Evolutionary conservation across 1,140 invertebrate species (phyloP).

Genomic region (Phymorhynchus buccinoides): DNA sequence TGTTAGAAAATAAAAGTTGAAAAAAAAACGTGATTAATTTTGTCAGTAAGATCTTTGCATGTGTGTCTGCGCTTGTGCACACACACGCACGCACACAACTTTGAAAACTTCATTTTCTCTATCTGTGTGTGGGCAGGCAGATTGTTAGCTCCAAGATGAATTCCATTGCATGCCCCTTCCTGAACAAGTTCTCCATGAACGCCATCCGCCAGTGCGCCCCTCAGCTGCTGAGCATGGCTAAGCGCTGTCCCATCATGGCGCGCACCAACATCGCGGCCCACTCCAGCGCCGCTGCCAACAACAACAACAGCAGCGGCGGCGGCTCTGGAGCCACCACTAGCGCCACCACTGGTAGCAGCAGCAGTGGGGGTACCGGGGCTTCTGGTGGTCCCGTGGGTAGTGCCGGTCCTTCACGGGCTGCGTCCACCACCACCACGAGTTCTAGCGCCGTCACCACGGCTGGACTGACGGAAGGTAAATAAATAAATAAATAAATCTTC

Average conservation of each 20-base stretch:
- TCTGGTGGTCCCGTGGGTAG: not conserved
- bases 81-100: too few relatives aligned
- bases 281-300: slow-evolving; percentile 19
- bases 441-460: not conserved
- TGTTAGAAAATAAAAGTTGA: too few relatives aligned
- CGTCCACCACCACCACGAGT: not conserved
- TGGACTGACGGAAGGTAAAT: not conserved
- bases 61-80: too few relatives aligned
- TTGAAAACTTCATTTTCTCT: too few relatives aligned
- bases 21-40: too few relatives aligned
- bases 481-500: too few relatives aligned
- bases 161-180: slow-evolving; percentile 69
- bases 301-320: not conserved
- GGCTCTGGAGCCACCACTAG: not conserved
- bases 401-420: not conserved
- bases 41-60: too few relatives aligned
- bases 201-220: slow-evolving; percentile 66
- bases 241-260: slow-evolving; percentile 70
- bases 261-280: slow-evolving; percentile 51
- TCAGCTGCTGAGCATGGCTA: slow-evolving; percentile 64
- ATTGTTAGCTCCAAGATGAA: slow-evolving; percentile 56
- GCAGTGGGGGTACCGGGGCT: not conserved
- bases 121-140: not conserved
- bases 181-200: slow-evolving; percentile 65
- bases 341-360: not conserved